Evolutionary conservation across 2,797 vertebrate species (phyloP).

Genomic region (Stomatorhinus walkeri): DNA sequence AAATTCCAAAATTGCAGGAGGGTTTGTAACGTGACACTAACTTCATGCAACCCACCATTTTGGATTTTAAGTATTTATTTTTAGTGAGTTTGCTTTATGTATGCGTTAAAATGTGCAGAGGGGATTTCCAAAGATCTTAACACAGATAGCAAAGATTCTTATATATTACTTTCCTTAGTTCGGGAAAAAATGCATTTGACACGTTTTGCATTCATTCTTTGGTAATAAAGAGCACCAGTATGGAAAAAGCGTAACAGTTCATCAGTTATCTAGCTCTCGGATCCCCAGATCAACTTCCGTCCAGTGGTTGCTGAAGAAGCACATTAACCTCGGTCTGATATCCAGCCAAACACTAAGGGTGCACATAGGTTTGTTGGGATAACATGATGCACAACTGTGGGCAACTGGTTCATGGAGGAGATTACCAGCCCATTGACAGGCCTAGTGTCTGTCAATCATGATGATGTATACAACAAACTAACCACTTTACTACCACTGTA

Average conservation of each 20-base stretch:
- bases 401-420: neutral
- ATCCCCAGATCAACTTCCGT: constrained; percentile 12
- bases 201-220: neutral
- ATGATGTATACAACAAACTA: neutral
- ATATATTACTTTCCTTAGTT: neutral
- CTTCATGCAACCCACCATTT: neutral
- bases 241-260: neutral
- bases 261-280: neutral
- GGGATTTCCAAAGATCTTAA: neutral
- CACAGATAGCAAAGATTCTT: neutral
- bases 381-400: neutral
- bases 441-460: neutral
- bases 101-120: neutral
- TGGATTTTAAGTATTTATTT: neutral
- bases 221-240: neutral
- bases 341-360: neutral
- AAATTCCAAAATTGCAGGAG: constrained; percentile 1
- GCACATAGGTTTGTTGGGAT: neutral
- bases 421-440: neutral
- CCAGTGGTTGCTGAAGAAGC: constrained; percentile 3
- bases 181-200: neutral
- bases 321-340: neutral
- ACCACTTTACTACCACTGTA: neutral
- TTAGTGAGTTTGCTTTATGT: neutral
- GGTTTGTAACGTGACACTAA: neutral